These are phyloP conservation scores for Sarcophaga peregrina DNA, from an alignment of 1,140 invertebrate genomes.

Conservation along the genomic window DNA sequence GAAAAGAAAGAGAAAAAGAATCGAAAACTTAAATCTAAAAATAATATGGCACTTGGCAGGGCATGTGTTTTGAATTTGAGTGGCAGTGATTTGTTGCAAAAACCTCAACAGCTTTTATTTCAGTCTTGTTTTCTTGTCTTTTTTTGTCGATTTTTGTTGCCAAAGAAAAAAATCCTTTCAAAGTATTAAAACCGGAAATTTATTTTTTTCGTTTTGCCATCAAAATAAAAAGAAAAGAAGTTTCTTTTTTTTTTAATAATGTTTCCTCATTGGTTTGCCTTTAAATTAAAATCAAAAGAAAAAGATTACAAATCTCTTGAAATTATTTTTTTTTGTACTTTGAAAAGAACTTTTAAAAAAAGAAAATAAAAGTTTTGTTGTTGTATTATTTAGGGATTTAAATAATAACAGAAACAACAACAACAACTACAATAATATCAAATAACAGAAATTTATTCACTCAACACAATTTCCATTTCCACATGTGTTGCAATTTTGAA, in stretches of 20 bases:
- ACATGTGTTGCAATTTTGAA: neutral
- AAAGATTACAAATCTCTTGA: neutral
- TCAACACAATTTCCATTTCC: neutral
- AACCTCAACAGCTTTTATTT: neutral
- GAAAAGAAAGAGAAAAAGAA: neutral
- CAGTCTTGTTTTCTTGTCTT: neutral
- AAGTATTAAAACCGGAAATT: neutral
- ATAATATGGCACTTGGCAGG: slow-evolving; percentile 41
- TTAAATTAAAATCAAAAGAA: no score
- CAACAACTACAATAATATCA: no score
- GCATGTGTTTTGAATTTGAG: slow-evolving; percentile 42
- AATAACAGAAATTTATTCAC: neutral
- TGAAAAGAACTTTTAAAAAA: neutral
- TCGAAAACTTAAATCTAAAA: slow-evolving; percentile 34
- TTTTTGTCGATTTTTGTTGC: neutral
- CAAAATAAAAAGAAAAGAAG: neutral
- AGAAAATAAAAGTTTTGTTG: neutral
- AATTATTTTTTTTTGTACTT: neutral
- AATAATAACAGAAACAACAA: neutral
- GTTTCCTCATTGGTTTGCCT: neutral
- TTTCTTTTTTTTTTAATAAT: neutral
- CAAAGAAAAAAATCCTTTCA: neutral
- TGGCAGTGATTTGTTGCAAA: slow-evolving; percentile 33
- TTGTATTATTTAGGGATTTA: slow-evolving; percentile 1
- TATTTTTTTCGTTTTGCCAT: neutral